Evolutionary conservation across 2,888 invertebrate species (phyloP).

Genomic region (Pediacus dermestoides): DNA sequence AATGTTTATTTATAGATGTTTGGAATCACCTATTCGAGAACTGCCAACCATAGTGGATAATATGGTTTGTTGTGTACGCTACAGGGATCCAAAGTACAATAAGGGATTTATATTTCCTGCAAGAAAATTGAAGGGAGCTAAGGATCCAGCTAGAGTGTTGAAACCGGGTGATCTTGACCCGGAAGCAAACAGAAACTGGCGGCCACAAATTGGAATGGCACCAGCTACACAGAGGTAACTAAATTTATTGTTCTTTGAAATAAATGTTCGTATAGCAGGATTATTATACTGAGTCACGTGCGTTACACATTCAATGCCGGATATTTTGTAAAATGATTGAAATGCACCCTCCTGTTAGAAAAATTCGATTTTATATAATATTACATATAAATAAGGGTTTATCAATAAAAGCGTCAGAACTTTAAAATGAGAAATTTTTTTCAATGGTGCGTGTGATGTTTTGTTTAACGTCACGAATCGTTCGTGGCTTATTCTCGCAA

Average conservation of each 20-base stretch:
- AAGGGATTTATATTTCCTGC: conserved; percentile 77
- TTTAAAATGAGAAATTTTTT: no score
- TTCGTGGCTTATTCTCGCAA: no score
- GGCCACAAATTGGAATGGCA: conserved; percentile 68
- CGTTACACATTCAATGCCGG: no score
- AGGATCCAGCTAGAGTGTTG: conserved; percentile 70
- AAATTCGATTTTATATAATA: no score
- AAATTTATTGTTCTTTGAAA: conserved; percentile 4
- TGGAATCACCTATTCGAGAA: conserved; percentile 70
- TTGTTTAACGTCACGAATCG: no score
- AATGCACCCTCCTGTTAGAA: no score
- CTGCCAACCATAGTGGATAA: conserved; percentile 61
- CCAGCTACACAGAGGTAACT: conserved; percentile 42
- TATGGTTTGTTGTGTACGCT: conserved; percentile 64
- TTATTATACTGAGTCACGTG: no score
- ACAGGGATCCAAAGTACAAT: conserved; percentile 74
- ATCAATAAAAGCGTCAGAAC: no score
- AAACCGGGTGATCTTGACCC: conserved; percentile 70
- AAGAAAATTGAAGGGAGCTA: conserved; percentile 60
- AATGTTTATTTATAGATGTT: conserved; percentile 50
- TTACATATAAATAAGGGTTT: no score
- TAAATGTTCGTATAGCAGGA: no score
- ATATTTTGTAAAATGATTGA: no score
- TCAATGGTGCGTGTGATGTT: no score
- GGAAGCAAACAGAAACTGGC: conserved; percentile 67